A percentile compares a stretch with the other conserved stretches of the same genome.
Conservation (phyloP, 2,888 invertebrate species). For the Parthenolecanium corni region DNA sequence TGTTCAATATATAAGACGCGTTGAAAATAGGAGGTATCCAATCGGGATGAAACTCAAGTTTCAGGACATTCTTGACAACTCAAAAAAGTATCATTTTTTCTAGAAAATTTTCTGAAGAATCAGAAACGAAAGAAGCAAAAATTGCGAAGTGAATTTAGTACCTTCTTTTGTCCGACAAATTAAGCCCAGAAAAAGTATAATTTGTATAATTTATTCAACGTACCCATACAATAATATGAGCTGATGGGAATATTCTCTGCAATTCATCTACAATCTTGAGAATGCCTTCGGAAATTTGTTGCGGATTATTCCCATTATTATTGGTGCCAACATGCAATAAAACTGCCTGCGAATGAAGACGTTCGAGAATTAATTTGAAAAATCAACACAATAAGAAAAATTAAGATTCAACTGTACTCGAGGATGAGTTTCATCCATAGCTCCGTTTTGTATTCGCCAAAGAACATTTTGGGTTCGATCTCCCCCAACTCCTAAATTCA, state of each 20-base stretch:
- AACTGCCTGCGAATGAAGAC: conserved; percentile 51
- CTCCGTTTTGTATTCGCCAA: conserved; percentile 73
- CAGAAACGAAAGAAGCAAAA: too few relatives aligned
- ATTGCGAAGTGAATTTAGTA: too few relatives aligned
- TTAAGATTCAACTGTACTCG: neutral
- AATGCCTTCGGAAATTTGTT: conserved; percentile 70
- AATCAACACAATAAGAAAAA: neutral
- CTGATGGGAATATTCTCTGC: conserved; percentile 62
- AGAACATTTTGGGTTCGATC: conserved; percentile 78
- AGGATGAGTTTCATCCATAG: conserved; percentile 9
- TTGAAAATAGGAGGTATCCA: too few relatives aligned
- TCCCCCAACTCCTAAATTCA: conserved; percentile 80
- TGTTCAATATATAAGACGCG: too few relatives aligned
- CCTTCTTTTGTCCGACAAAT: too few relatives aligned
- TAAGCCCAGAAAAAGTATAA: too few relatives aligned
- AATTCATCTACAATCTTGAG: conserved; percentile 62
- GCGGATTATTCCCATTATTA: conserved; percentile 67
- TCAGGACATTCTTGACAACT: too few relatives aligned
- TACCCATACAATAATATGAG: conserved; percentile 75
- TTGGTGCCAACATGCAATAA: conserved; percentile 82
- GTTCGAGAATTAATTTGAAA: neutral
- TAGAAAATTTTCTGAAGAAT: too few relatives aligned
- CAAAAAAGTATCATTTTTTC: too few relatives aligned
- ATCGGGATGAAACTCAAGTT: too few relatives aligned
- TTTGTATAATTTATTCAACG: too few relatives aligned